phyloP scores from a whole-genome alignment of 2,888 invertebrate genomes.

The Sphaerophoria rueppellii region DNA sequence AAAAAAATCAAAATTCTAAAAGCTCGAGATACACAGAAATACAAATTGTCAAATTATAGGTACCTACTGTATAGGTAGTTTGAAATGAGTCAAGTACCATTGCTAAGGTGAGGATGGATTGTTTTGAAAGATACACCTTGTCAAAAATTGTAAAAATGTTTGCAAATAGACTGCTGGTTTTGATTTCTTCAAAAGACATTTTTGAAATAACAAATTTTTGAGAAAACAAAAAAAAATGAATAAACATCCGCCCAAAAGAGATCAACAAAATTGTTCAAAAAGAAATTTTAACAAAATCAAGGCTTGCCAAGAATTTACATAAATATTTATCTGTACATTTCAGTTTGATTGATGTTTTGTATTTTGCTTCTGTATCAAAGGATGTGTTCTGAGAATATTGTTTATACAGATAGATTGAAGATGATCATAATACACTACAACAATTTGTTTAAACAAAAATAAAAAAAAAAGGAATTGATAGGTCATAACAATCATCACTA shows the following conservation, averaged over 20 bases:
- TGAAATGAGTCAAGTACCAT: too few species aligned
- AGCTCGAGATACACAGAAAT: too few species aligned
- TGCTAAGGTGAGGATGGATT: too few species aligned
- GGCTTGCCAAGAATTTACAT: not conserved
- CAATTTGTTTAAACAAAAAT: slow-evolving; percentile 8
- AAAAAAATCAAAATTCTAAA: too few species aligned
- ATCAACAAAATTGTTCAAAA: not conserved
- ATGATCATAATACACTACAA: slow-evolving; percentile 51
- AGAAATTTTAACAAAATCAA: not conserved
- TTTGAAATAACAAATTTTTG: too few species aligned
- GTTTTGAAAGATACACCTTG: too few species aligned
- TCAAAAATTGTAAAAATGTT: too few species aligned
- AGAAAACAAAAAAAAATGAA: not conserved
- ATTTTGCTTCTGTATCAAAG: not conserved
- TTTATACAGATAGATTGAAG: slow-evolving; percentile 41
- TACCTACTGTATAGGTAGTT: too few species aligned
- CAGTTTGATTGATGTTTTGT: slow-evolving; percentile 20
- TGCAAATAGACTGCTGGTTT: too few species aligned
- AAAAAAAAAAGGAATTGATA: slow-evolving; percentile 21
- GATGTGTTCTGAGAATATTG: slow-evolving; percentile 49
- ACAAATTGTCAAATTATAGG: too few species aligned
- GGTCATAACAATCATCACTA: slow-evolving; percentile 53
- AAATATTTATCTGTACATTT: not conserved
- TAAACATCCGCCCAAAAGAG: too few species aligned
- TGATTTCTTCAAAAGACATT: too few species aligned